Percentiles rank a stretch among this genome's conserved stretches.
These are phyloP conservation scores for Acrobasis repandana DNA, from an alignment of 2,888 invertebrate species.

Conservation along the genomic window DNA sequence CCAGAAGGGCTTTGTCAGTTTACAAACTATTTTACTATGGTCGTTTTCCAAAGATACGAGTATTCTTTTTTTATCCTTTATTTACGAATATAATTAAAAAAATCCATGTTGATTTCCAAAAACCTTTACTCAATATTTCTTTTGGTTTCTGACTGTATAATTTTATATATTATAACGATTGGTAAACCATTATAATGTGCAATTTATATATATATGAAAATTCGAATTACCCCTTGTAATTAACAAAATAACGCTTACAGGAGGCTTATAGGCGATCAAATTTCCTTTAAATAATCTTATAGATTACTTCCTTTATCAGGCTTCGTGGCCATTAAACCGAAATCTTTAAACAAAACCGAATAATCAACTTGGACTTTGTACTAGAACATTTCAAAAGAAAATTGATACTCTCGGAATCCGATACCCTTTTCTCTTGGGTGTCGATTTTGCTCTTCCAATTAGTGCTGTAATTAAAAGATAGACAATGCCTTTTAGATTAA, in stretches of 20 bases:
- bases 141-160: too few species aligned
- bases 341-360: slow-evolving; percentile 16
- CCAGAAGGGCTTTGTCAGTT: too few species aligned
- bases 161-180: too few species aligned
- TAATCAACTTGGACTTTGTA: slow-evolving; percentile 23
- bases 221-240: neutral
- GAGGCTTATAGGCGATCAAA: neutral
- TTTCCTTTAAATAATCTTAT: neutral
- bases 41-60: too few species aligned
- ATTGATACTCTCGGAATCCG: slow-evolving; percentile 32
- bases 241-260: slow-evolving; percentile 1
- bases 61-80: too few species aligned
- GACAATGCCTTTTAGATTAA: slow-evolving; percentile 40
- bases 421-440: slow-evolving; percentile 35
- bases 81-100: too few species aligned
- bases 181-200: too few species aligned
- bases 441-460: slow-evolving; percentile 49
- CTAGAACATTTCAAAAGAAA: slow-evolving; percentile 25
- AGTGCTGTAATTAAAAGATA: slow-evolving; percentile 41
- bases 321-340: slow-evolving; percentile 12
- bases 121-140: too few species aligned
- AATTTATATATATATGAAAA: too few species aligned
- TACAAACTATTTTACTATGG: too few species aligned
- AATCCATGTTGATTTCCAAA: too few species aligned
- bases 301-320: slow-evolving; percentile 11